Evolutionary conservation across 1,140 invertebrate genomes (phyloP), one percentile per base, ranked within the genome.

Genomic region (Dermatophagoides farinae): DNA sequence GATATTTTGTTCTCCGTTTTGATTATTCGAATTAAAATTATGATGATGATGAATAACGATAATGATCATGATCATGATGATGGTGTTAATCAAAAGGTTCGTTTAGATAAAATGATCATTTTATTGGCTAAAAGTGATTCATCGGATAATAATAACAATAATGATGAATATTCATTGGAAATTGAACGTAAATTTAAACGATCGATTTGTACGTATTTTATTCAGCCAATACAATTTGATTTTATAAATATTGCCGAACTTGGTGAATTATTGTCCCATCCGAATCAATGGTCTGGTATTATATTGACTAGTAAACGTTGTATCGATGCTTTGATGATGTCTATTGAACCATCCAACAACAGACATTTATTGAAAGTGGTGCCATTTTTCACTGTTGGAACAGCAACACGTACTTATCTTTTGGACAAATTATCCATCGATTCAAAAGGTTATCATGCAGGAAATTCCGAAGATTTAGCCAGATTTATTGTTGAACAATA

Each of bases 301-400:
- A 40, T 37, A 4, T 18, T 60, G 22, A 60, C 58, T 16, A 60
- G 58, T 52, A 52, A 20, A 16, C 41, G 58, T 20, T 60, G 58
- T 41, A 16, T 47, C 6, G 58, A 60, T 49, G 58, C 58, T 50
- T 31, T 49, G 2, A 31, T 20, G 1, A 11, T 16, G 39, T 40
- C 58, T 2, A 23, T 49, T 11, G n/a, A n/a, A n/a, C n/a, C n/a
- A n/a, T n/a, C n/a, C n/a, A n/a, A n/a, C n/a, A n/a, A n/a, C n/a
- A n/a, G n/a, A n/a, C n/a, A n/a, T n/a, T n/a, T n/a, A n/a, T n/a
- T n/a, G n/a, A 50, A 47, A 16, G 1, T 37, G 8, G 1, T 49
- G 5, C n/a, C 23, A 14, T 49, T 60, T 20, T 60, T 60, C 20
- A 49, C 44, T n/a, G 22, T 60, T 22, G 58, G 58, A 11, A n/a